Evolutionary conservation across 2,113 vertebrate genomes (phyloP).

Genomic region (Aramus guarauna): DNA sequence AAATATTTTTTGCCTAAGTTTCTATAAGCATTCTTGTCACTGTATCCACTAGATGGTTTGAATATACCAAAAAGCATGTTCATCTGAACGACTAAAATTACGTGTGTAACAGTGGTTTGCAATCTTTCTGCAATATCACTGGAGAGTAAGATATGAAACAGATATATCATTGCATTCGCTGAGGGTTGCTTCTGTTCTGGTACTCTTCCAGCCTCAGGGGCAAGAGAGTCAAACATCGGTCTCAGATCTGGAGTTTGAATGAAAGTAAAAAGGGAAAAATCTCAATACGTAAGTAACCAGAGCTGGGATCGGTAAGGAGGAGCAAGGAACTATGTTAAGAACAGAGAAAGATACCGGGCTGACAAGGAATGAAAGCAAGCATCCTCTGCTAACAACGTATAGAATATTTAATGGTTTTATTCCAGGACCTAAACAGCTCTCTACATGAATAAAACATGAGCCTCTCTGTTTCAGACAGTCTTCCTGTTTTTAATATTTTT

Average conservation of each 20-base stretch:
- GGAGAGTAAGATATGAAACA: slow-evolving; percentile 7
- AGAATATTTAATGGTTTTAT: background rate
- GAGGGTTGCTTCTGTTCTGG: background rate
- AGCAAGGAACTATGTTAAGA: background rate
- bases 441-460: background rate
- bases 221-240: background rate
- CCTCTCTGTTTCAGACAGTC: background rate
- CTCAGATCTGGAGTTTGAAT: background rate
- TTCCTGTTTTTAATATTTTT: background rate
- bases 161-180: background rate
- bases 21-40: background rate
- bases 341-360: background rate
- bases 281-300: background rate
- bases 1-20: no score
- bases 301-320: background rate
- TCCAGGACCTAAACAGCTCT: background rate
- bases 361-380: background rate
- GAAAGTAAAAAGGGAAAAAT: background rate
- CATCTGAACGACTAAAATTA: background rate
- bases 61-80: background rate
- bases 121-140: background rate
- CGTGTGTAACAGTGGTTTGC: background rate
- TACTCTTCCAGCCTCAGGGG: background rate
- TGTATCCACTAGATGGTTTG: background rate
- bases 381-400: background rate